phyloP scores from a whole-genome alignment of 2,888 invertebrate species.

The Nasonovia ribisnigri region DNA sequence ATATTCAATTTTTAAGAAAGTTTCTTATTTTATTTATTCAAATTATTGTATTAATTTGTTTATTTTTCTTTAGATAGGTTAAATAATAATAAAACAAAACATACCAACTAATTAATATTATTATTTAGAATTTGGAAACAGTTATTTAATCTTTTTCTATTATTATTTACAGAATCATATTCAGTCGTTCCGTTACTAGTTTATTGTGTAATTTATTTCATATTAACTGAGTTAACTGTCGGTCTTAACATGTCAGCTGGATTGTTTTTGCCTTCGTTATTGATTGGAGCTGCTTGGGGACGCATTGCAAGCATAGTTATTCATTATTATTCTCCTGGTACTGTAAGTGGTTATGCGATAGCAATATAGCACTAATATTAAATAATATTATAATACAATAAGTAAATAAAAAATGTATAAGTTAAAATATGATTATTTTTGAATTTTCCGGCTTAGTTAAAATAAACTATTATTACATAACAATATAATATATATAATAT shows the following conservation, averaged over 20 bases:
- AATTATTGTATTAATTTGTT: background rate
- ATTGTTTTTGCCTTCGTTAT: constrained; percentile 76
- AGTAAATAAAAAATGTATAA: background rate
- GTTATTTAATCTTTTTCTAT: background rate
- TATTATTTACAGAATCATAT: constrained; percentile 69
- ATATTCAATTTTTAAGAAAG: background rate
- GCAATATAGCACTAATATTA: background rate
- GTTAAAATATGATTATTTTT: background rate
- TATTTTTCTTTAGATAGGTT: background rate
- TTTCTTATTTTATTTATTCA: background rate
- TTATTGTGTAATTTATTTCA: constrained; percentile 74
- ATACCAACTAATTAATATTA: background rate
- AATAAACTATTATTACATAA: background rate
- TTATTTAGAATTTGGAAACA: background rate
- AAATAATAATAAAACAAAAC: too few species aligned
- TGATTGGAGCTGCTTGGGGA: constrained; percentile 78
- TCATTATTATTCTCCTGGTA: constrained; percentile 69
- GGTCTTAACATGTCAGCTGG: constrained; percentile 76
- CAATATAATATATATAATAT: background rate
- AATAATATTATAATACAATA: background rate
- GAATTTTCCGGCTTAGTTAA: background rate
- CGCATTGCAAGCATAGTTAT: constrained; percentile 74
- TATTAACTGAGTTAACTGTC: constrained; percentile 76
- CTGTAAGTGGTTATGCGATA: constrained; percentile 66
- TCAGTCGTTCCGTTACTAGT: constrained; percentile 71